Percentiles rank a stretch among this genome's conserved stretches.
These are phyloP conservation scores for Eubasilissa regina DNA, from an alignment of 1,140 invertebrate species.

Conservation along the genomic window DNA sequence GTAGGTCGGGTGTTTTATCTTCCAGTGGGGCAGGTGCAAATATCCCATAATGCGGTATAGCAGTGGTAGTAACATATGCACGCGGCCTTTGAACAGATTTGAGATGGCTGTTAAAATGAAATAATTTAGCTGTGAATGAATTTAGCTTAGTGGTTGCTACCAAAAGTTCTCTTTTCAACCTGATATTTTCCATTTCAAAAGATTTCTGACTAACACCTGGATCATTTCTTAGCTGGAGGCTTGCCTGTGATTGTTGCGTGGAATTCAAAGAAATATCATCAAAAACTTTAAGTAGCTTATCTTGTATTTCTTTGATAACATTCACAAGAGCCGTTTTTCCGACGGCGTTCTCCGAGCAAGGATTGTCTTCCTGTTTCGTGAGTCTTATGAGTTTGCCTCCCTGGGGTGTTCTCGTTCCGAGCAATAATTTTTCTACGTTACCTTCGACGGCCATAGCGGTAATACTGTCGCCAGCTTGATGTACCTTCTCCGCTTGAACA, in stretches of 20 bases:
- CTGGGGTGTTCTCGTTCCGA: slow-evolving; percentile 24
- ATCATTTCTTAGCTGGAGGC: background rate
- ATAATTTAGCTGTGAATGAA: background rate
- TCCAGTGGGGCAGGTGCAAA: too few relatives aligned
- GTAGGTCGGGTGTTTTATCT: too few relatives aligned
- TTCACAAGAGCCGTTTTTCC: slow-evolving; percentile 1
- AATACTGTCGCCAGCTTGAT: background rate
- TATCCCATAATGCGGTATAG: too few relatives aligned
- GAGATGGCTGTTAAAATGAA: background rate
- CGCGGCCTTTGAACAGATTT: background rate
- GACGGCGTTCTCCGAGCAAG: slow-evolving; percentile 7
- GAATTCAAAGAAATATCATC: background rate
- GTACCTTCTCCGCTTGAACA: slow-evolving; percentile 9
- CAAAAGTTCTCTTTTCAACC: slow-evolving; percentile 14
- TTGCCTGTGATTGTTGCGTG: too few relatives aligned
- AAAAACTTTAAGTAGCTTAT: slow-evolving; percentile 3
- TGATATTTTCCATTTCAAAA: slow-evolving; percentile 8
- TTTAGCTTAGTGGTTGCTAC: background rate
- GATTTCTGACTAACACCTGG: background rate
- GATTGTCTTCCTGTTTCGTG: slow-evolving; percentile 9
- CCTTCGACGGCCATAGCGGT: slow-evolving; percentile 1
- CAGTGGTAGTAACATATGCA: too few relatives aligned
- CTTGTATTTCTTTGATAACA: slow-evolving; percentile 28
- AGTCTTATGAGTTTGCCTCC: too few relatives aligned
- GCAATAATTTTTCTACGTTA: background rate